Evolutionary conservation across 2,888 invertebrate genomes (phyloP).

Genomic region (Drosophila antonietae): DNA sequence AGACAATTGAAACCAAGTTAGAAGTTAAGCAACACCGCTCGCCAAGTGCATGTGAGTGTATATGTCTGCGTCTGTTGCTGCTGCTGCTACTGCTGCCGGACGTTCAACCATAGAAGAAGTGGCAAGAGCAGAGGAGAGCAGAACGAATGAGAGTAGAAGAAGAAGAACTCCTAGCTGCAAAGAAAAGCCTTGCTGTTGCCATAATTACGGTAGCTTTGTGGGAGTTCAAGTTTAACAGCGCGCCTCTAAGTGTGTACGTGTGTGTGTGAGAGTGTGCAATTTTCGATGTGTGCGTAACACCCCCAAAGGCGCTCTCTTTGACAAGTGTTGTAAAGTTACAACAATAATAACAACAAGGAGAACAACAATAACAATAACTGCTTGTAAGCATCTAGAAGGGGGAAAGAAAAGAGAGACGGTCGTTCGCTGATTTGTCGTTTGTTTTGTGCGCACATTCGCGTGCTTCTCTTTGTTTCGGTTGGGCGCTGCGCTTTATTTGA

Average conservation of each 20-base stretch:
- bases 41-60: slow-evolving; percentile 18
- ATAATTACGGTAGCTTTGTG: slow-evolving; percentile 74
- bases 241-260: slow-evolving; percentile 25
- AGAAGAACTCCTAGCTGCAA: slow-evolving; percentile 47
- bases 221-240: slow-evolving; percentile 73
- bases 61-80: slow-evolving; percentile 24
- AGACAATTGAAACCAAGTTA: slow-evolving; percentile 12
- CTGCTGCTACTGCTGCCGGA: slow-evolving; percentile 50
- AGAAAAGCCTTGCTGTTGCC: slow-evolving; percentile 59
- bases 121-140: slow-evolving; percentile 25
- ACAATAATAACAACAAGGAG: slow-evolving; percentile 2
- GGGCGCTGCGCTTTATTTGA: slow-evolving; percentile 39
- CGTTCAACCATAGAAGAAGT: slow-evolving; percentile 35
- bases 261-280: slow-evolving; percentile 18
- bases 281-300: slow-evolving; percentile 66
- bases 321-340: slow-evolving; percentile 45
- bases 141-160: slow-evolving; percentile 35
- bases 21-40: slow-evolving; percentile 2
- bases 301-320: slow-evolving; percentile 67
- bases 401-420: not conserved
- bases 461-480: slow-evolving; percentile 68
- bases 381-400: slow-evolving; percentile 9
- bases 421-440: slow-evolving; percentile 55
- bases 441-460: slow-evolving; percentile 73
- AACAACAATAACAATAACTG: slow-evolving; percentile 24